Evolutionary conservation across 2,888 invertebrate genomes (phyloP).

Genomic region (Aporophyla nigra): DNA sequence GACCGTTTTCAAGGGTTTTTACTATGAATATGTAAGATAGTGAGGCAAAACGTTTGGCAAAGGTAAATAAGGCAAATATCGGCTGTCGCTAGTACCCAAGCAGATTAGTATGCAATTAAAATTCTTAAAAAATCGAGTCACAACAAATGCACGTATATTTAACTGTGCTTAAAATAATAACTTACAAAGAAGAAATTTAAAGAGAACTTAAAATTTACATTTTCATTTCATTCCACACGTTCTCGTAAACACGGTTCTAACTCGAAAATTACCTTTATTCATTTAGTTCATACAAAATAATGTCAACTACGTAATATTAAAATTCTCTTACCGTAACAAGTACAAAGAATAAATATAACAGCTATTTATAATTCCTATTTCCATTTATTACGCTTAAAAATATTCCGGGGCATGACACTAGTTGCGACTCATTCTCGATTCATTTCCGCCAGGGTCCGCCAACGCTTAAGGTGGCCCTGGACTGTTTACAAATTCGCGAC

Average conservation of each 20-base stretch:
- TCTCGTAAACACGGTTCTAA: background rate
- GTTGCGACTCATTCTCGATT: slow-evolving; percentile 31
- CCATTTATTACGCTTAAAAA: background rate
- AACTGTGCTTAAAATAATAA: background rate
- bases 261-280: background rate
- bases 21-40: background rate
- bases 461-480: slow-evolving; percentile 2
- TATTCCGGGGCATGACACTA: slow-evolving; percentile 2
- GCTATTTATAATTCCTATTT: background rate
- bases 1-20: background rate
- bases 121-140: background rate
- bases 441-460: slow-evolving; percentile 38
- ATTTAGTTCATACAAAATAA: background rate
- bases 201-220: background rate
- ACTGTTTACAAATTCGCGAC: slow-evolving; percentile 24
- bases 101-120: background rate
- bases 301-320: background rate
- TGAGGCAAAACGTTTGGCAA: background rate
- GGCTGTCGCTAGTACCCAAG: background rate
- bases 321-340: background rate
- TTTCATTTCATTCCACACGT: background rate
- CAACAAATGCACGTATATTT: background rate
- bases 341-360: background rate
- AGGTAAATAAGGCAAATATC: background rate
- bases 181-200: background rate